A percentile compares a stretch with the other conserved stretches of the same genome.
Evolutionary conservation across 2,888 invertebrate genomes (phyloP).

Genomic region (Griposia aprilina): DNA sequence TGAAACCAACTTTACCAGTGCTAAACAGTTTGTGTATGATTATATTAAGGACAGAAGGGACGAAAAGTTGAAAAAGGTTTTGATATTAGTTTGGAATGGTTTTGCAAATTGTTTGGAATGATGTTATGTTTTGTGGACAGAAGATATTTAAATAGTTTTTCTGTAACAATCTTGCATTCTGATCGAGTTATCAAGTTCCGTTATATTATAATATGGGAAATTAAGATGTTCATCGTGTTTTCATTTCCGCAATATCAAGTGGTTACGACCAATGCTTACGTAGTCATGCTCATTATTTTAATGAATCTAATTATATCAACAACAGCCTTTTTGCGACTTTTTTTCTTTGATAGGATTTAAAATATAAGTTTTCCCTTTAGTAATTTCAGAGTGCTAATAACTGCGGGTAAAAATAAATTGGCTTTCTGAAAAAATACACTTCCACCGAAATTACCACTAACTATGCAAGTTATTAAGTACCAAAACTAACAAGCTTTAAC

Average conservation of each 20-base stretch:
- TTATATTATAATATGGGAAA: not conserved
- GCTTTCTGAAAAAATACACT: conserved; percentile 1
- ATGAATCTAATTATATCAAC: not conserved
- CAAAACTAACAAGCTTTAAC: conserved; percentile 45
- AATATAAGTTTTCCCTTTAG: not conserved
- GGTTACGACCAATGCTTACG: not conserved
- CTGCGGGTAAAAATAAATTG: not conserved
- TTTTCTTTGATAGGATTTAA: not conserved
- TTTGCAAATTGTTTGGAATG: not conserved
- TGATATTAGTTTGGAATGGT: conserved; percentile 14
- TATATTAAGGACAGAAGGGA: conserved; percentile 49
- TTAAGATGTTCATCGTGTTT: not conserved
- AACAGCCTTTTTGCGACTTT: not conserved
- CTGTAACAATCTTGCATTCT: not conserved
- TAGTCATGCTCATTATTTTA: not conserved
- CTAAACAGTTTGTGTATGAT: conserved; percentile 69
- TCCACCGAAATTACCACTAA: conserved; percentile 17
- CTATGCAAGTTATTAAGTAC: conserved; percentile 39
- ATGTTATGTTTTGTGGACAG: not conserved
- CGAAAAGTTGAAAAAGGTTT: conserved; percentile 1
- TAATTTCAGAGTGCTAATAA: not conserved
- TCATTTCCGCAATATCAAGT: not conserved
- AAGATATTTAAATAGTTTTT: not conserved
- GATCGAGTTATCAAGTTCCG: too few relatives aligned
- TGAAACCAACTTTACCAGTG: conserved; percentile 73